Evolutionary conservation across 2,888 invertebrate species (phyloP).

Genomic region (Lepidonotus clava): DNA sequence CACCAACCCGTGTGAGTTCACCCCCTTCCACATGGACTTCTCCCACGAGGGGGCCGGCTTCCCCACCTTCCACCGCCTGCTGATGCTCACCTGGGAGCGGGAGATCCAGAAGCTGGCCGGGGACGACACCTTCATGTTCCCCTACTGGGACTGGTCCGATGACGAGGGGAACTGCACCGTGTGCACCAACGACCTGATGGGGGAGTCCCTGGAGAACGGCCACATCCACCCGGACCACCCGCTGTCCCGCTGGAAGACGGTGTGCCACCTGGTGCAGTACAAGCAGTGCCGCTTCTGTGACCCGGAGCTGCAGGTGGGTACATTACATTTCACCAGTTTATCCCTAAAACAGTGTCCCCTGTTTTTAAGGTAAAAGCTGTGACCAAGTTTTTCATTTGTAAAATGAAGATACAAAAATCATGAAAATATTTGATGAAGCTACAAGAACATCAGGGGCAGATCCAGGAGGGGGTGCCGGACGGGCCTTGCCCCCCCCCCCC

Average conservation of each 20-base stretch:
- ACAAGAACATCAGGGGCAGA: no score
- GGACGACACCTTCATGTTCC: slow-evolving; percentile 55
- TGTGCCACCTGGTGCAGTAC: slow-evolving; percentile 27
- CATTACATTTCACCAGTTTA: no score
- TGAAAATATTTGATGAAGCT: no score
- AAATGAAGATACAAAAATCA: no score
- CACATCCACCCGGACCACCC: slow-evolving; percentile 16
- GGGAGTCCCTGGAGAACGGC: slow-evolving; percentile 31
- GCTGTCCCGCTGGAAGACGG: slow-evolving; percentile 41
- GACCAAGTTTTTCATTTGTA: no score
- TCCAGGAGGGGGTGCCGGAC: no score
- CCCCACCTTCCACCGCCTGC: slow-evolving; percentile 59
- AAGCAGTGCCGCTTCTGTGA: slow-evolving; percentile 50
- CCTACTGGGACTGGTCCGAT: slow-evolving; percentile 55
- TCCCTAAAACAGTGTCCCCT: no score
- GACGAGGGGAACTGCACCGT: slow-evolving; percentile 54
- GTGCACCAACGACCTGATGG: slow-evolving; percentile 59
- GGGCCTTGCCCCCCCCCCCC: no score
- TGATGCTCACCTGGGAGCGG: slow-evolving; percentile 56
- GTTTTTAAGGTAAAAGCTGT: no score
- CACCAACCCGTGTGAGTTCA: neutral
- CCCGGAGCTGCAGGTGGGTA: neutral
- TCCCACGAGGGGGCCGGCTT: slow-evolving; percentile 58
- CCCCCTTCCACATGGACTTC: slow-evolving; percentile 47
- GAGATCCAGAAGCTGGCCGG: slow-evolving; percentile 52